Conservation (phyloP, 2,113 vertebrate species). For the Tragelaphus imberbis region DNA sequence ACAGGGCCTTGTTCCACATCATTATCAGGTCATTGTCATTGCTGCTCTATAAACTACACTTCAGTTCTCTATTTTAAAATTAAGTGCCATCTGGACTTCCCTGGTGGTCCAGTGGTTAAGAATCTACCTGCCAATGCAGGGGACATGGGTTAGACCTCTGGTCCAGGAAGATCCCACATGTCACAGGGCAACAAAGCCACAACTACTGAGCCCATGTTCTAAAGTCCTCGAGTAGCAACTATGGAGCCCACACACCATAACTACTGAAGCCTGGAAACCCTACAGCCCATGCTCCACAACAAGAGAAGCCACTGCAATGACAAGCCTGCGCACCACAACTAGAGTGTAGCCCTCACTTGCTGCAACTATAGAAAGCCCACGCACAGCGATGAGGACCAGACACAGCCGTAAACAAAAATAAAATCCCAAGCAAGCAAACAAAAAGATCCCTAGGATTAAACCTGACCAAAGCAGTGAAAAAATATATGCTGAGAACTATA, state of each 20-base stretch:
- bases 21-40: background rate
- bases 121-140: background rate
- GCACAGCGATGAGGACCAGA: background rate
- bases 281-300: background rate
- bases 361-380: background rate
- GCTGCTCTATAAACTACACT: background rate
- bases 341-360: background rate
- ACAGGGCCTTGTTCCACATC: background rate
- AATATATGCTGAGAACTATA: background rate
- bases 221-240: background rate
- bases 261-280: background rate
- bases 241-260: background rate
- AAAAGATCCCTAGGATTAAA: background rate
- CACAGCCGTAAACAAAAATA: background rate
- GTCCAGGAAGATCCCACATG: background rate
- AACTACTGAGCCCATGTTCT: background rate
- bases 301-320: background rate
- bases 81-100: background rate
- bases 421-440: background rate
- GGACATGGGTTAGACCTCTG: background rate
- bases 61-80: background rate
- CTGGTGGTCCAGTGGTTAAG: background rate
- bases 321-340: accelerated
- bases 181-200: background rate
- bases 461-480: background rate